Evolutionary conservation across 2,888 invertebrate genomes (phyloP).

Genomic region (Heliconius sara): DNA sequence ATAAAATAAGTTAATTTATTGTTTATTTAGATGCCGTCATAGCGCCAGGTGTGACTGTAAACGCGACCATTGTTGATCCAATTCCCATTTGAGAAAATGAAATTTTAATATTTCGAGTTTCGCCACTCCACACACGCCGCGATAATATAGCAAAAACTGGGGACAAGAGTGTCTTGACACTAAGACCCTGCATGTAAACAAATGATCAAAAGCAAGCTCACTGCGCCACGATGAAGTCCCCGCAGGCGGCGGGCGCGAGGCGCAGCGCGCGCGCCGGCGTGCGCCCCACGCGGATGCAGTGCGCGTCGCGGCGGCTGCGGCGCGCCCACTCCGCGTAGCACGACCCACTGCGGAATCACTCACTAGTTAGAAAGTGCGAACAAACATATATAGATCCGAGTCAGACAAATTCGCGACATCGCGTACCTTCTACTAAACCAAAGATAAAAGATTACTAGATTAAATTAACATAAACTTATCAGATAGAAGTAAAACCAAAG

Average conservation of each 20-base stretch:
- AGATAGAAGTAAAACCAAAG: background rate
- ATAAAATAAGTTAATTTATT: background rate
- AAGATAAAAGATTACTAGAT: background rate
- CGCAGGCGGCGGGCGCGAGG: slow-evolving; percentile 50
- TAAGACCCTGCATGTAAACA: too few relatives aligned
- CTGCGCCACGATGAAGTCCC: slow-evolving; percentile 64
- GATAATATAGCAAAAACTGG: too few relatives aligned
- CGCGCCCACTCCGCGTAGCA: slow-evolving; percentile 79
- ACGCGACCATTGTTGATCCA: too few relatives aligned
- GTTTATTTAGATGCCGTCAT: background rate
- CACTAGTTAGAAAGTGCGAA: too few relatives aligned
- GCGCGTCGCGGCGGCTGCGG: slow-evolving; percentile 61
- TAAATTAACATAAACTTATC: background rate
- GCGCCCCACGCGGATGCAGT: slow-evolving; percentile 93
- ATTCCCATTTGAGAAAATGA: too few relatives aligned
- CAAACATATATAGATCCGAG: too few relatives aligned
- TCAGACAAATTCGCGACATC: too few relatives aligned
- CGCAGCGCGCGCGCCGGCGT: slow-evolving; percentile 85
- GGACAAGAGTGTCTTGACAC: too few relatives aligned
- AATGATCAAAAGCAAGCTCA: slow-evolving; percentile 53
- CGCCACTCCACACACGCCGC: too few relatives aligned
- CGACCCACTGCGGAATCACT: slow-evolving; percentile 76
- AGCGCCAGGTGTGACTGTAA: too few relatives aligned
- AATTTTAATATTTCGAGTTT: too few relatives aligned
- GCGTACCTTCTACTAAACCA: background rate